These are phyloP conservation scores for Hesperophylax magnus DNA, from an alignment of 1,140 invertebrate genomes.

Conservation along the genomic window DNA sequence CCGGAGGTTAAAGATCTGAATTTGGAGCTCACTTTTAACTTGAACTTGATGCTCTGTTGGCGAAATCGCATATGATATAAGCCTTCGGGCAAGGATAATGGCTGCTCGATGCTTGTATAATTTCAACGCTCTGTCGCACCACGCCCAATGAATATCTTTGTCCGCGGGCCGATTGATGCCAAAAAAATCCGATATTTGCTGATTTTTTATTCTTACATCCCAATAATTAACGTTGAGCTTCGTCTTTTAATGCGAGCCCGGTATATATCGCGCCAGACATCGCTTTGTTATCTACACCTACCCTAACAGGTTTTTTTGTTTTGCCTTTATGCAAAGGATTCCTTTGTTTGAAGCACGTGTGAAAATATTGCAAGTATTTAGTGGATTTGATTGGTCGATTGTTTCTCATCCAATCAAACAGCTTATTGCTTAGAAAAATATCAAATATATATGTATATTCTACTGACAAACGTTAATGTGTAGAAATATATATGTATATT, in stretches of 20 bases:
- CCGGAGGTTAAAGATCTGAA: conserved; percentile 15
- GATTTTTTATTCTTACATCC: neutral
- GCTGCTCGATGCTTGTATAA: neutral
- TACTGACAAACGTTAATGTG: too few relatives aligned
- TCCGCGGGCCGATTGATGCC: conserved; percentile 1
- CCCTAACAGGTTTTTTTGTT: neutral
- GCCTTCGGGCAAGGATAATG: neutral
- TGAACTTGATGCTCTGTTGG: neutral
- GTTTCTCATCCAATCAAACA: too few relatives aligned
- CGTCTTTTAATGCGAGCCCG: neutral
- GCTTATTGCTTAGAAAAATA: too few relatives aligned
- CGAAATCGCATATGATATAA: neutral
- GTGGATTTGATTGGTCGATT: too few relatives aligned
- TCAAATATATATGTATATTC: too few relatives aligned
- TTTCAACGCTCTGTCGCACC: neutral
- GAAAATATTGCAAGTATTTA: too few relatives aligned
- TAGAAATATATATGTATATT: too few relatives aligned
- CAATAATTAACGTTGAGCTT: conserved; percentile 1
- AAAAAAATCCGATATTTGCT: neutral
- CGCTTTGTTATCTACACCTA: neutral
- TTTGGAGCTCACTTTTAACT: neutral
- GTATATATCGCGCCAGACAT: neutral
- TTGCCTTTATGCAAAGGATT: too few relatives aligned
- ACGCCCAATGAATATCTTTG: conserved; percentile 10
- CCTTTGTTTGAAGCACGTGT: too few relatives aligned